These are phyloP conservation scores for Achroia grisella DNA, from an alignment of 1,140 invertebrate species.

Conservation along the genomic window DNA sequence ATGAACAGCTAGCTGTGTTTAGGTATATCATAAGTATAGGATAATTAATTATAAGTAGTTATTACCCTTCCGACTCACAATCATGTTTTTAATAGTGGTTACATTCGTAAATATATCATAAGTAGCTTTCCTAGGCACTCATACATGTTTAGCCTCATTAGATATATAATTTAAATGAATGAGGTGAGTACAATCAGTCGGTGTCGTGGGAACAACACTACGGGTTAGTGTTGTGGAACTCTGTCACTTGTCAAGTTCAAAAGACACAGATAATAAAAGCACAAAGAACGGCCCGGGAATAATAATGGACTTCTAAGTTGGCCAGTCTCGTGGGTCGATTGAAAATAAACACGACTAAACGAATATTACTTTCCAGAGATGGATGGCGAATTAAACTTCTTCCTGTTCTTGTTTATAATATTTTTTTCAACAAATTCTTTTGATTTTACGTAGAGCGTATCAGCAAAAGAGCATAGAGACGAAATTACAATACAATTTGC, in stretches of 20 bases:
- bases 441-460: too few relatives aligned
- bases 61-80: constrained; percentile 65
- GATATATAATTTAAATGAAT: constrained; percentile 14
- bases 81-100: constrained; percentile 59
- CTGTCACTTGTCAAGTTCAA: constrained; percentile 14
- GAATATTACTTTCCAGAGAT: too few relatives aligned
- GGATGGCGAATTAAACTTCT: too few relatives aligned
- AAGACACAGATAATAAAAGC: not conserved
- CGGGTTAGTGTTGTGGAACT: constrained; percentile 19
- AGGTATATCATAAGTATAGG: constrained; percentile 42
- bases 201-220: constrained; percentile 25
- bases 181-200: constrained; percentile 9
- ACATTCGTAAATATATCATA: constrained; percentile 61
- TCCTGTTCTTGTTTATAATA: too few relatives aligned
- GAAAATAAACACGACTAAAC: too few relatives aligned
- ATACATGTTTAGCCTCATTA: constrained; percentile 52
- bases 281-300: too few relatives aligned
- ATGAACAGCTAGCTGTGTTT: constrained; percentile 31
- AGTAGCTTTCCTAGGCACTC: constrained; percentile 67
- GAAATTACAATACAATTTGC: too few relatives aligned
- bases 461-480: too few relatives aligned
- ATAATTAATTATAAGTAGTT: constrained; percentile 39
- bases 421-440: too few relatives aligned
- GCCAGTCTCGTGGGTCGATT: too few relatives aligned
- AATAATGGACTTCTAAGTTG: too few relatives aligned